Percentiles rank a stretch among this genome's conserved stretches.
These are phyloP conservation scores for Lota lota DNA, from an alignment of 2,113 vertebrate genomes.

Conservation along the genomic window DNA sequence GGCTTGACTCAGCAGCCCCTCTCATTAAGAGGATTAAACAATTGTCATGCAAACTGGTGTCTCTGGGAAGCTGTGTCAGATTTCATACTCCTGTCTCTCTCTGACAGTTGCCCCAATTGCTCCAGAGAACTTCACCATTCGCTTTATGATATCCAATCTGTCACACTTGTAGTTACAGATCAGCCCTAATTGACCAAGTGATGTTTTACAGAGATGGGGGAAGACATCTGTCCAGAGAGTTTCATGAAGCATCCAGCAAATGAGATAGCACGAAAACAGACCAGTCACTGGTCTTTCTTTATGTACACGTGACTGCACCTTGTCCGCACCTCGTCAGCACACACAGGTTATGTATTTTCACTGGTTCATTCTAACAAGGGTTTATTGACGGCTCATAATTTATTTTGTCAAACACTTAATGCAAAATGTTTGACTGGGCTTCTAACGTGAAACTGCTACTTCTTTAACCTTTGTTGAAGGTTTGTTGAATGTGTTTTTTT, in stretches of 20 bases:
- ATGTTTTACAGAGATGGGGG: not conserved
- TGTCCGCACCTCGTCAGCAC: too few species aligned
- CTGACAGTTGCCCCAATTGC: slow-evolving; percentile 26
- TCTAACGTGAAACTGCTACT: too few species aligned
- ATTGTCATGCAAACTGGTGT: slow-evolving; percentile 43
- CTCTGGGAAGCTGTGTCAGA: slow-evolving; percentile 25
- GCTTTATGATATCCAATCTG: not conserved
- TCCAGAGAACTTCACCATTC: slow-evolving; percentile 1
- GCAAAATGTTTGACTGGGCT: too few species aligned
- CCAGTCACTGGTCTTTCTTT: too few species aligned
- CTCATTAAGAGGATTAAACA: slow-evolving; percentile 69
- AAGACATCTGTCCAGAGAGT: too few species aligned
- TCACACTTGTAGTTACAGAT: not conserved
- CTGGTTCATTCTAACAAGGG: too few species aligned
- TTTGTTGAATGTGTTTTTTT: too few species aligned
- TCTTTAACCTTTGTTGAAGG: too few species aligned
- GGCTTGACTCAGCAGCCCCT: slow-evolving; percentile 51
- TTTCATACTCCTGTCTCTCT: slow-evolving; percentile 19
- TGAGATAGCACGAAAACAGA: slow-evolving; percentile 3
- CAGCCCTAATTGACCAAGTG: not conserved
- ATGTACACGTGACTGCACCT: too few species aligned
- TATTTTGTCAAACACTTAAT: too few species aligned
- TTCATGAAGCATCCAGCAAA: slow-evolving; percentile 13
- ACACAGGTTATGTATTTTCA: too few species aligned
- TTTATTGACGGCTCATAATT: too few species aligned